Base-by-base conservation (phyloP, 2,797 vertebrate genomes). In the Eupleurogrammus muticus region DNA sequence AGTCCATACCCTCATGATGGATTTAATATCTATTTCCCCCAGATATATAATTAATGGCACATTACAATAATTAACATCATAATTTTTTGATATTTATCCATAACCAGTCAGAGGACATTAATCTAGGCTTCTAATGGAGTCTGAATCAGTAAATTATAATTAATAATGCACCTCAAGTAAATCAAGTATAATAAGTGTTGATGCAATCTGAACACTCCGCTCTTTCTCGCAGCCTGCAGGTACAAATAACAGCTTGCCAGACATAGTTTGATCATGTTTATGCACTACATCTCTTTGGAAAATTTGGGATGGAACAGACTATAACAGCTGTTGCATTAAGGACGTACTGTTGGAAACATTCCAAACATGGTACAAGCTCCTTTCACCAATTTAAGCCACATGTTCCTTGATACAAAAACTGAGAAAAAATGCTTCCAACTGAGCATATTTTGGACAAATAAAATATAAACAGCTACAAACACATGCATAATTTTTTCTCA, bases 331-430 rank as follows among this genome's bases (percentile, higher is more conserved):
- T 10, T 53, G 21, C 28, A 23, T 32, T 0, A n/a, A 48, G 11
- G 65, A 80, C 73, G 56, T 19, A 20, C 67, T 58, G 75, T 0
- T n/a, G 71, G 76, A 79, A 64, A 42, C 56, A 66, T 38, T 61
- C 23, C 17, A 34, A 48, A 68, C 66, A 68, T 36, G 7, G 55
- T 38, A 52, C 34, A 8, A 49, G 19, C 61, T 57, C 32, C 16
- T n/a, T 14, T 53, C 58, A 40, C n/a, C 46, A 80, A 74, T 77
- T 65, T 16, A 7, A 35, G 50, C 78, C 67, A 76, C 59, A 61
- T 83, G 51, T 80, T 81, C 48, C n/a, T 9, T 36, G 44, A 66
- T 28, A 46, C 36, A 47, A 9, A 49, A 46, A 75, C 68, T 4
- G 16, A 49, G 20, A 17, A 16, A 50, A 2, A 7, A 42, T n/a